Base-by-base conservation (phyloP, 2,797 vertebrate species). In the Miichthys miiuy region DNA sequence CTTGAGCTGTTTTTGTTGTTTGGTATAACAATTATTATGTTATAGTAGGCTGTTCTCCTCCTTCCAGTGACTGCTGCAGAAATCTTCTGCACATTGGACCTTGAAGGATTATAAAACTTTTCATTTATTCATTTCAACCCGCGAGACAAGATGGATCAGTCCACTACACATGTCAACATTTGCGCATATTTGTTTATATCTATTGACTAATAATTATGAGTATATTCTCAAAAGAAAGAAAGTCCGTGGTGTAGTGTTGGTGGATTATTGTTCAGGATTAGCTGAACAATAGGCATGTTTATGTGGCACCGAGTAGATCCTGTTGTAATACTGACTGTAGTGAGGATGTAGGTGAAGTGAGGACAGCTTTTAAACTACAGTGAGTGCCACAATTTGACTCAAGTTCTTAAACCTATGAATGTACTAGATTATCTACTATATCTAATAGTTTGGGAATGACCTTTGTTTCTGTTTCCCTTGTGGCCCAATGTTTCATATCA, bases 401-500 rank as follows among this genome's bases (percentile, higher is more conserved):
- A 51, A 62, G 23, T 34, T 71, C 20, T 67, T 51, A 69, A 44
- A 44, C 27, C 6, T 25, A 0, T 61, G 12, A 27, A 42, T 27
- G 8, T n/a, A 51, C 16, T 10, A 11, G 2, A 30, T 44, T 2
- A 63, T 56, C 38, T 51, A 13, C 58, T 23, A 17, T n/a, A 60
- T 41, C 8, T 6, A 60, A 25, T 56, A 30, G 8, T 20, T 70
- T 34, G 21, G 46, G 9, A 58, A 48, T 63, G 58, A 8, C 46
- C 25, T 77, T 80, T 80, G 47, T 69, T 34, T 69, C 34, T 44
- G n/a, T 65, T 64, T 65, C 10, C 17, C 30, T 46, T 11, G 21
- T 65, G 67, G 41, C 34, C 54, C 16, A 7, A 82, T 77, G 66
- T 72, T 77, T 89, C n/a, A 74, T 48, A 64, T 63, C 52, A 10